Evolutionary conservation across 2,888 invertebrate genomes (phyloP).

Genomic region (Pseudeuparius sepicola): DNA sequence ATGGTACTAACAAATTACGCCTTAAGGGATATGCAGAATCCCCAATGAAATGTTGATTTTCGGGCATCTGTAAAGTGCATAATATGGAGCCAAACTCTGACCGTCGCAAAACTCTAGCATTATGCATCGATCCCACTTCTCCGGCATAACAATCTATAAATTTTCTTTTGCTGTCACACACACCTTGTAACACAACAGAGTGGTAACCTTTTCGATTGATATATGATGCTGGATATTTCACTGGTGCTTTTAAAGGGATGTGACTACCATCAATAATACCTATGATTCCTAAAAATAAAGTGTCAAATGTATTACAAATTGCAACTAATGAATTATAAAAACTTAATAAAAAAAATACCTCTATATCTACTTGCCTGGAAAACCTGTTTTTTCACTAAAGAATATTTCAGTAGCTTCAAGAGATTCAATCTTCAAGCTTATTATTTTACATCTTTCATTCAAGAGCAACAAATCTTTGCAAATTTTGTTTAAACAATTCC

Average conservation of each 20-base stretch:
- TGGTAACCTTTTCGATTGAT: constrained; percentile 3
- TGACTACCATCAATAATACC: constrained; percentile 7
- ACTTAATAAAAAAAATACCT: neutral
- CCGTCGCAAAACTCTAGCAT: constrained; percentile 4
- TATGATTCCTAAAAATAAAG: constrained; percentile 5
- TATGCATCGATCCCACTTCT: constrained; percentile 7
- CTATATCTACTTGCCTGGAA: constrained; percentile 3
- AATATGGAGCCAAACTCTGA: constrained; percentile 4
- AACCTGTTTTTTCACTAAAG: constrained; percentile 2
- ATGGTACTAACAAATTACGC: too few relatives aligned
- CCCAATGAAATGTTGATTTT: constrained; percentile 4
- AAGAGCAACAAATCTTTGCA: constrained; percentile 1
- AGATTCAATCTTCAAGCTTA: too few relatives aligned
- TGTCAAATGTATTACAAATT: constrained; percentile 3
- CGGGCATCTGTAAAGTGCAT: neutral
- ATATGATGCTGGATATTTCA: too few relatives aligned
- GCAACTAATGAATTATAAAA: neutral
- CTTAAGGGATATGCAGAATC: constrained; percentile 7
- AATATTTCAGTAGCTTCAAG: constrained; percentile 1
- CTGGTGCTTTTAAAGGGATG: too few relatives aligned
- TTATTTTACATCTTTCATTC: neutral
- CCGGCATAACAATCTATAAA: too few relatives aligned
- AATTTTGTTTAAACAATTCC: too few relatives aligned
- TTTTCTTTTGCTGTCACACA: constrained; percentile 6
- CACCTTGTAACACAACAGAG: constrained; percentile 6